Conservation (phyloP, 1,140 invertebrate species). For the Venturia canescens region DNA sequence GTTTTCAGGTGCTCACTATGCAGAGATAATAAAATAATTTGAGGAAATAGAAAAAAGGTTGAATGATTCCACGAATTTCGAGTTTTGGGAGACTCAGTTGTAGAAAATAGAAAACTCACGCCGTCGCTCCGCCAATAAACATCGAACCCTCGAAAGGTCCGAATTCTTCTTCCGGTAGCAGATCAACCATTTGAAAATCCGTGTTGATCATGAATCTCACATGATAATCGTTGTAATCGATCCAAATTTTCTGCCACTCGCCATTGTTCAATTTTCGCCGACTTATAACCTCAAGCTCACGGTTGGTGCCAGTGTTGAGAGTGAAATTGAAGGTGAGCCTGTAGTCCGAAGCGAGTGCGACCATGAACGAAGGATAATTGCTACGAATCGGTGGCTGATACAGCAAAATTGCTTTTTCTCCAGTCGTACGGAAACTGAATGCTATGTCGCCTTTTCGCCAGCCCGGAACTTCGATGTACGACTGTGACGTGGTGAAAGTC, state of each 20-base stretch:
- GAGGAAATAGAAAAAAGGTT: neutral
- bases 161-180: conserved; percentile 90
- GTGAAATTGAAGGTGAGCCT: conserved; percentile 94
- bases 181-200: conserved; percentile 90
- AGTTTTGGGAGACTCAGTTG: neutral
- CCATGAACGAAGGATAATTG: conserved; percentile 94
- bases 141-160: conserved; percentile 94
- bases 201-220: conserved; percentile 96
- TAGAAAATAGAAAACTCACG: conserved; percentile 78
- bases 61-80: too few species aligned
- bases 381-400: conserved; percentile 93
- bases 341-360: conserved; percentile 89
- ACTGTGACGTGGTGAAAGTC: conserved; percentile 94
- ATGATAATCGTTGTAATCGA: conserved; percentile 94
- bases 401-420: conserved; percentile 90
- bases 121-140: conserved; percentile 94
- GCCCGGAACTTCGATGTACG: conserved; percentile 93
- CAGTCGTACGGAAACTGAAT: conserved; percentile 94
- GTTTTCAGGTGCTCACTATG: conserved; percentile 87
- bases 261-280: conserved; percentile 89
- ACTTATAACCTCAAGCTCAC: conserved; percentile 88
- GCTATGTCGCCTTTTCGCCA: conserved; percentile 95
- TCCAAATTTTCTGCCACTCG: conserved; percentile 97
- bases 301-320: conserved; percentile 87
- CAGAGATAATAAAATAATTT: conserved; percentile 54